phyloP scores from a whole-genome alignment of 2,888 invertebrate genomes.

The Ophion ellenae region DNA sequence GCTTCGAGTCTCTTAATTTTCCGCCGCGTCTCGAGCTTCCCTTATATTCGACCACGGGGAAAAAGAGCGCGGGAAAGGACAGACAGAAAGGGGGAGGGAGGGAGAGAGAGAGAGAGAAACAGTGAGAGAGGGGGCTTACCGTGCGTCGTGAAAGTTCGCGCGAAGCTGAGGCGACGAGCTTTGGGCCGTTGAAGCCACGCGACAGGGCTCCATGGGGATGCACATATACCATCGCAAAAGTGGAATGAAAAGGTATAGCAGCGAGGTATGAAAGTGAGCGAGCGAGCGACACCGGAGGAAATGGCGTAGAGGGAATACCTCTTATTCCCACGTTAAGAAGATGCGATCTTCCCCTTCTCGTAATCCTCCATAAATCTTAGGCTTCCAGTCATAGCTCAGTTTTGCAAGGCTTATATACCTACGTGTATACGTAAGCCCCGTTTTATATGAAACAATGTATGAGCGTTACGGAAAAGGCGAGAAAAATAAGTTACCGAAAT shows the following conservation, averaged over 20 bases:
- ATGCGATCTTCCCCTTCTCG: constrained; percentile 61
- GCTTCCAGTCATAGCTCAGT: constrained; percentile 62
- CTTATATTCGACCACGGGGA: constrained; percentile 15
- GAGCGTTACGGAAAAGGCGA: not conserved
- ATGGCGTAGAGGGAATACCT: constrained; percentile 47
- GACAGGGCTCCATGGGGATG: constrained; percentile 27
- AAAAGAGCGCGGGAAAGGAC: not conserved
- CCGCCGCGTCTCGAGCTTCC: constrained; percentile 20
- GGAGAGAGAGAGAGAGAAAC: not conserved
- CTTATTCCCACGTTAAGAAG: constrained; percentile 65
- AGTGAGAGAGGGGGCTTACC: constrained; percentile 12
- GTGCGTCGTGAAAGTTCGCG: constrained; percentile 30
- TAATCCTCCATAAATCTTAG: constrained; percentile 65
- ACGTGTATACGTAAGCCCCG: not conserved
- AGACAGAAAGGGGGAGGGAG: not conserved
- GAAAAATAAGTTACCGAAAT: not conserved
- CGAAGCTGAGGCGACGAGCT: constrained; percentile 40
- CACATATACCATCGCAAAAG: constrained; percentile 18
- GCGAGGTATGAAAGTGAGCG: not conserved
- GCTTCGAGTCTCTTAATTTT: constrained; percentile 32
- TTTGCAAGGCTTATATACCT: constrained; percentile 50
- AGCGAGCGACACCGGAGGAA: constrained; percentile 27
- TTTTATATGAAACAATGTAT: constrained; percentile 4
- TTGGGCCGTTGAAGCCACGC: constrained; percentile 37
- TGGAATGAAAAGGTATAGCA: constrained; percentile 37